Base-by-base conservation (phyloP, 2,797 vertebrate genomes). In the Ptychadena robeensis region DNA sequence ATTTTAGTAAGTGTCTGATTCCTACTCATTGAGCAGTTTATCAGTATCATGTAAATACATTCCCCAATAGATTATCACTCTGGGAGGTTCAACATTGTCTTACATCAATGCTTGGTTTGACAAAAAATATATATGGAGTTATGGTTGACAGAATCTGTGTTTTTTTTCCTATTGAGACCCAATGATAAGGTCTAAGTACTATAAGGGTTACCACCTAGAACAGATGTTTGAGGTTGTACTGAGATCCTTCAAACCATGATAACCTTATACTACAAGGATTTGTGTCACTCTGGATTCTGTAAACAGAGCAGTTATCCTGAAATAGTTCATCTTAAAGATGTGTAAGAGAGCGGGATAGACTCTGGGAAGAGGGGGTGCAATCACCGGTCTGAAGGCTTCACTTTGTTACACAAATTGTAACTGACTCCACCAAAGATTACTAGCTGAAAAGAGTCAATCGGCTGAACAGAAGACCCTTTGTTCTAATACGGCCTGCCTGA, bases 401-500 rank as follows among this genome's bases (percentile, higher is more conserved):
- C 86, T 92, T 90, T 90, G 84, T 87, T 87, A 82, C 73, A 89
- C 86, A 87, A 30, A 31, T 44, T 86, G 87, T 86, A 87, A 86
- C 38, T 2, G 30, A 81, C 63, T 86, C 78, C 63, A 12, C 1
- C 76, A 83, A 86, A 88, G 86, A 88, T 88, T 87, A 90, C 90
- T 85, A 89, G 91, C 90, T 27, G 91, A 90, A 93, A 93, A 91
- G 74, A 87, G 92, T 92, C 94, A 89, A 92, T 88, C 80, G 75
- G 87, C 88, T 71, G 66, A 87, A 87, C 25, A 5, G 79, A 90
- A 44, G 34, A 14, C 87, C 72, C 88, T 94, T 93, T 94, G 88
- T 94, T 93, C 86, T 63, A 88, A 92, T 90, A 93, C 88, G 91
- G 90, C 86, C 73, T 91, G 94, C 84, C 85, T 88, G 87, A 91